Percentiles rank a stretch among this genome's conserved stretches.
Conservation (phyloP, 2,888 invertebrate species). For the Artemia sinica region DNA sequence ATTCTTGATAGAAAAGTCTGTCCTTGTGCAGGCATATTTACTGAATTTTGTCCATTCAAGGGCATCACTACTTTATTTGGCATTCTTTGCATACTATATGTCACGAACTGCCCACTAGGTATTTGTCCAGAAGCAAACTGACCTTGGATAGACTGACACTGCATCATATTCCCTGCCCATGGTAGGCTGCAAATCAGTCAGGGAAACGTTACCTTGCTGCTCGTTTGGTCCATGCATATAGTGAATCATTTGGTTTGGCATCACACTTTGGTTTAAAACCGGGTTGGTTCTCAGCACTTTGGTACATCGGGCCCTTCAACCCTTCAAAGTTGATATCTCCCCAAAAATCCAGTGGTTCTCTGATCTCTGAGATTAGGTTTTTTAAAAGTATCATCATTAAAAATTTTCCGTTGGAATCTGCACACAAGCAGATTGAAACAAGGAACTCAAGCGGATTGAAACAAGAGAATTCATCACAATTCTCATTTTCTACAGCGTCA, state of each 20-base stretch:
- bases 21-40: not conserved
- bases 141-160: slow-evolving; percentile 1
- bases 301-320: not conserved
- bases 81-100: slow-evolving; percentile 8
- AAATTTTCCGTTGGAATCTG: too few relatives aligned
- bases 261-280: not conserved
- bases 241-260: not conserved
- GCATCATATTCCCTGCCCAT: not conserved
- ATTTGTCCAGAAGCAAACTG: not conserved
- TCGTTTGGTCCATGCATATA: too few relatives aligned
- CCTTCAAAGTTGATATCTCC: too few relatives aligned
- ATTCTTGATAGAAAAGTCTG: not conserved
- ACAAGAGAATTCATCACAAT: too few relatives aligned
- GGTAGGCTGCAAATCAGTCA: not conserved
- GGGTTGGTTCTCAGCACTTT: not conserved
- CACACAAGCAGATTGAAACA: too few relatives aligned
- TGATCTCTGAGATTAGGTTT: too few relatives aligned
- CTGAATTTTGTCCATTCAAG: not conserved
- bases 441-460: too few relatives aligned
- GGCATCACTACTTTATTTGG: not conserved
- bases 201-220: not conserved
- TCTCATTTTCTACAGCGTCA: too few relatives aligned
- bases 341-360: too few relatives aligned
- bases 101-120: not conserved
- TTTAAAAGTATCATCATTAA: too few relatives aligned